These are phyloP conservation scores for Esox masquinongy DNA, from an alignment of 2,797 vertebrate species.

Conservation along the genomic window DNA sequence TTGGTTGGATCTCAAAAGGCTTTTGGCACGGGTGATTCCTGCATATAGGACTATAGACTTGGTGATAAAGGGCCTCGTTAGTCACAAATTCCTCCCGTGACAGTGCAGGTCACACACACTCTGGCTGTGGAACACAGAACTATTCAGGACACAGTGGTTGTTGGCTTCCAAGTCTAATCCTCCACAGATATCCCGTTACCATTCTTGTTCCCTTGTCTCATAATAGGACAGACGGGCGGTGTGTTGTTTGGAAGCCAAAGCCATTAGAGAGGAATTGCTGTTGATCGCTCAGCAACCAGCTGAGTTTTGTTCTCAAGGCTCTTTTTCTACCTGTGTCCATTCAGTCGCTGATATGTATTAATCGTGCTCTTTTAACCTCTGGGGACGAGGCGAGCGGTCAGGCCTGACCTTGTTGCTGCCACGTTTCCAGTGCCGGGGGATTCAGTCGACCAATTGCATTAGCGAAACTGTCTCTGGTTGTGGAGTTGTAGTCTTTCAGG, in stretches of 20 bases:
- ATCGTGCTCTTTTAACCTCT: no score
- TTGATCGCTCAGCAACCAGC: conserved; percentile 6
- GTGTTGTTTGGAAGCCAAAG: conserved; percentile 3
- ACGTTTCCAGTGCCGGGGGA: neutral
- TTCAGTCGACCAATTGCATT: neutral
- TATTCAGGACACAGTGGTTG: neutral
- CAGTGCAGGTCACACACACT: neutral
- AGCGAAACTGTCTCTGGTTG: neutral
- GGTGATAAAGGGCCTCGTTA: conserved; percentile 20
- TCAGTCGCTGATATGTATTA: neutral
- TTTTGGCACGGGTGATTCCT: conserved; percentile 15
- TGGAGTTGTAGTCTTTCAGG: neutral
- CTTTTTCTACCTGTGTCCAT: neutral
- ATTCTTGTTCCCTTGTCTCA: neutral
- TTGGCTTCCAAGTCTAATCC: conserved; percentile 1
- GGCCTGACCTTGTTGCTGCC: neutral
- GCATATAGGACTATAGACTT: conserved; percentile 22
- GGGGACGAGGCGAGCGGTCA: neutral
- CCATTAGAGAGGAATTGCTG: conserved; percentile 1
- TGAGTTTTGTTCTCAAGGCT: neutral
- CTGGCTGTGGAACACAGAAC: neutral
- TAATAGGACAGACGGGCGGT: neutral
- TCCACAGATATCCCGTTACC: neutral
- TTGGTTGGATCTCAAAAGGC: conserved; percentile 47
- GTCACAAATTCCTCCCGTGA: neutral